These are phyloP conservation scores for Sebastes itinus DNA, from an alignment of 2,797 vertebrate genomes.

Conservation along the genomic window DNA sequence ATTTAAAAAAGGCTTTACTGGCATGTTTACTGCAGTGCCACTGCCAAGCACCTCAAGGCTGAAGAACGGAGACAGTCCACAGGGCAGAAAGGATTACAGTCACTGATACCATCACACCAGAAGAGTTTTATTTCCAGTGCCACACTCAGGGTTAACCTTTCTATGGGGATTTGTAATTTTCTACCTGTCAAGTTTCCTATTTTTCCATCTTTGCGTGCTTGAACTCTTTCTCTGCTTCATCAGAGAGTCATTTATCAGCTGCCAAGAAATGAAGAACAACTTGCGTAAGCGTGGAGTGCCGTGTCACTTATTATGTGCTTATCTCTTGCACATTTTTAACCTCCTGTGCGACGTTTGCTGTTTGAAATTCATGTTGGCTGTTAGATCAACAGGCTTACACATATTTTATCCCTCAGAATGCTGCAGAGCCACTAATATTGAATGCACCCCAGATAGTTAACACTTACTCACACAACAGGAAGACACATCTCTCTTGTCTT, in stretches of 20 bases:
- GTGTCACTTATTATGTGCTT: conserved; percentile 14
- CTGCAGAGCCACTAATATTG: conserved; percentile 34
- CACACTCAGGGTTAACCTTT: conserved; percentile 2
- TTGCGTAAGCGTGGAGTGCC: background rate
- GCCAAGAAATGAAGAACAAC: conserved; percentile 24
- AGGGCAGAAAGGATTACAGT: conserved; percentile 21
- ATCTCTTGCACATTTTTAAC: conserved; percentile 7
- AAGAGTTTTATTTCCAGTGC: background rate
- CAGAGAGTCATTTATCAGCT: conserved; percentile 42
- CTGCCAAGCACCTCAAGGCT: conserved; percentile 36
- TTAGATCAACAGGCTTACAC: conserved; percentile 68
- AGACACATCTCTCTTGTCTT: background rate
- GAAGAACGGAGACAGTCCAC: conserved; percentile 3
- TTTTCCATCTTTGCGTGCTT: conserved; percentile 1
- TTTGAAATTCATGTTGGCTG: conserved; percentile 67
- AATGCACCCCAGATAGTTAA: conserved; percentile 17
- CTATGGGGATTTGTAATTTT: background rate
- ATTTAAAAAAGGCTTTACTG: conserved; percentile 39
- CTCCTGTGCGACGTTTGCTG: conserved; percentile 21
- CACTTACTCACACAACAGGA: conserved; percentile 2
- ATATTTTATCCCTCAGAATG: conserved; percentile 34
- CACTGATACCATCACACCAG: background rate
- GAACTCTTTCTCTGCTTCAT: conserved; percentile 13
- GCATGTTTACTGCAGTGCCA: conserved; percentile 44
- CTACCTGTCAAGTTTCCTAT: background rate